phyloP scores from a whole-genome alignment of 2,113 vertebrate genomes.

The Dolichotis patagonum region DNA sequence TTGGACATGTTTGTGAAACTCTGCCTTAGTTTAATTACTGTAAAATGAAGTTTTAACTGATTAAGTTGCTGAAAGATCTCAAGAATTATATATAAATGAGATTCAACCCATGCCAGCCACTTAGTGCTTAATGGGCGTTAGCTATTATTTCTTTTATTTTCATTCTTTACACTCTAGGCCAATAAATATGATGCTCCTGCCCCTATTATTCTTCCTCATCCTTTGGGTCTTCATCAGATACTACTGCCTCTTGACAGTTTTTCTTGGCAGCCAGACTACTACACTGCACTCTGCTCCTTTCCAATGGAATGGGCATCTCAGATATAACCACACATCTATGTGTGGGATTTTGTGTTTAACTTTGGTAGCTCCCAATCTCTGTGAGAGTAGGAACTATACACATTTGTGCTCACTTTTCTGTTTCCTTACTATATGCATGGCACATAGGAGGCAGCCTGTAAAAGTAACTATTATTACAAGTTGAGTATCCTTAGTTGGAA shows the following conservation, averaged over 20 bases:
- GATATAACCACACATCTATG: neutral
- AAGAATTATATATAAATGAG: neutral
- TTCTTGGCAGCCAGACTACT: neutral
- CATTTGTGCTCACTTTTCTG: neutral
- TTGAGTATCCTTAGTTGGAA: neutral
- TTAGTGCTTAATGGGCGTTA: neutral
- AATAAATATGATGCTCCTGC: too few species aligned
- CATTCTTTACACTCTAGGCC: neutral
- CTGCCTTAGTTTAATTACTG: neutral
- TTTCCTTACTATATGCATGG: neutral
- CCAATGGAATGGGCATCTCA: accelerated
- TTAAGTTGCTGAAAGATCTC: neutral
- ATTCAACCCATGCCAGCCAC: neutral
- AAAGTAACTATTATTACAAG: neutral
- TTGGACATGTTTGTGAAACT: neutral
- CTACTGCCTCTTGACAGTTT: neutral
- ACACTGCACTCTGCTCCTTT: neutral
- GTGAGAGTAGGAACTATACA: neutral
- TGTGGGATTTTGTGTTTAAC: neutral
- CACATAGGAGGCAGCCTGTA: neutral
- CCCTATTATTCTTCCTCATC: neutral
- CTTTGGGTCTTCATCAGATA: neutral
- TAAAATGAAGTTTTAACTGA: neutral
- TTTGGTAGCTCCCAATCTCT: neutral
- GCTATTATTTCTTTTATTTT: neutral